phyloP scores from a whole-genome alignment of 2,888 invertebrate species.

The Crepidodera aurea region DNA sequence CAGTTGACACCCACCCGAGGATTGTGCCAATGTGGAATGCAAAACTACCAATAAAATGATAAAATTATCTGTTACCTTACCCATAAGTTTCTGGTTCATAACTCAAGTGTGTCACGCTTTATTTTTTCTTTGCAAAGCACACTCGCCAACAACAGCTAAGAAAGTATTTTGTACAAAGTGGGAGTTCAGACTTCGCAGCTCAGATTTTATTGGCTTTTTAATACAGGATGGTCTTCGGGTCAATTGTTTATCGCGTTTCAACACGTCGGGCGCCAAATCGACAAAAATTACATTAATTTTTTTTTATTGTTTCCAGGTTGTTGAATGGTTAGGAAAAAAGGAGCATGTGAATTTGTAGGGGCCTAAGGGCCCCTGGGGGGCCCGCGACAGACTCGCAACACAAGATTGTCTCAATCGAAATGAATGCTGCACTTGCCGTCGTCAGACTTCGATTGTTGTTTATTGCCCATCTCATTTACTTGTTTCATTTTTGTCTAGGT shows the following conservation, averaged over 20 bases:
- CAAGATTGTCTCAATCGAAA: conserved; percentile 48
- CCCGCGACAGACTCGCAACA: conserved; percentile 40
- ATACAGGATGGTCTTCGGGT: not conserved
- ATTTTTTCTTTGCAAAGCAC: conserved; percentile 21
- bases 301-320: conserved; percentile 34
- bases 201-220: not conserved
- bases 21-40: conserved; percentile 39
- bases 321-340: conserved; percentile 33
- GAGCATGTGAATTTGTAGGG: conserved; percentile 44
- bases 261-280: too few relatives aligned
- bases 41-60: conserved; percentile 44
- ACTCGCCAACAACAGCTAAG: not conserved
- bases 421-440: conserved; percentile 51
- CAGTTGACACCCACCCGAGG: conserved; percentile 33
- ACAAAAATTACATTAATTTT: too few relatives aligned
- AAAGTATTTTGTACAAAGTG: not conserved
- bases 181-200: not conserved
- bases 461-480: conserved; percentile 48
- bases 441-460: conserved; percentile 50
- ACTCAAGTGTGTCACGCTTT: conserved; percentile 42
- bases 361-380: conserved; percentile 43
- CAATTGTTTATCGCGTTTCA: not conserved
- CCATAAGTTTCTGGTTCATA: conserved; percentile 43
- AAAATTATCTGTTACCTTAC: conserved; percentile 44
- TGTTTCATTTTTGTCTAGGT: conserved; percentile 48